Evolutionary conservation across 2,888 invertebrate genomes (phyloP).

Genomic region (Heliconius charithonia): DNA sequence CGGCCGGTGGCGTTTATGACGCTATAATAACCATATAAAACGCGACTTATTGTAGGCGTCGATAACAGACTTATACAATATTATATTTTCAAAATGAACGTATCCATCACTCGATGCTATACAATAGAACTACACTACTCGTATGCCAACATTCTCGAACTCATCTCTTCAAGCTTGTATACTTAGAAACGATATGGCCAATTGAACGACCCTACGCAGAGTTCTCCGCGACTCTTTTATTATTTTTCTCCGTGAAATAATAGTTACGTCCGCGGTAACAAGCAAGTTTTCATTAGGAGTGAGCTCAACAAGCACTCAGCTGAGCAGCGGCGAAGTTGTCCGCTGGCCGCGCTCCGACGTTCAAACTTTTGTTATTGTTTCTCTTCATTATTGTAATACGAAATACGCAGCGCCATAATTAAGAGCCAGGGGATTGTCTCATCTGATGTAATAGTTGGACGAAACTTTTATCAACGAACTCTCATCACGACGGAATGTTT

Average conservation of each 20-base stretch:
- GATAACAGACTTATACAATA: slow-evolving; percentile 80
- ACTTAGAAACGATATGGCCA: slow-evolving; percentile 30
- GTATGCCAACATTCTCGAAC: slow-evolving; percentile 55
- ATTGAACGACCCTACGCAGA: slow-evolving; percentile 48
- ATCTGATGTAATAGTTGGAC: slow-evolving; percentile 73
- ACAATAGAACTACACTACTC: slow-evolving; percentile 52
- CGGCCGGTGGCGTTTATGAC: slow-evolving; percentile 82
- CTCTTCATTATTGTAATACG: slow-evolving; percentile 82
- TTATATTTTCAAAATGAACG: slow-evolving; percentile 57
- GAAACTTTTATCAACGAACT: slow-evolving; percentile 73
- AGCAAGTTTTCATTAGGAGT: slow-evolving; percentile 79
- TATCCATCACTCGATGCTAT: slow-evolving; percentile 6
- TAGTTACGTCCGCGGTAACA: slow-evolving; percentile 71
- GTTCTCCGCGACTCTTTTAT: slow-evolving; percentile 57
- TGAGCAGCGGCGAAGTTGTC: slow-evolving; percentile 74
- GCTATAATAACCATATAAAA: slow-evolving; percentile 84
- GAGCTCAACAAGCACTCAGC: slow-evolving; percentile 78
- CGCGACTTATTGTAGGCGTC: slow-evolving; percentile 83
- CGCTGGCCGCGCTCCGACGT: slow-evolving; percentile 69
- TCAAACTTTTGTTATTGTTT: slow-evolving; percentile 83
- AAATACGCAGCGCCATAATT: slow-evolving; percentile 80
- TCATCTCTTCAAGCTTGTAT: slow-evolving; percentile 43
- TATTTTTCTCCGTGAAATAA: slow-evolving; percentile 65
- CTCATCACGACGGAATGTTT: slow-evolving; percentile 71
- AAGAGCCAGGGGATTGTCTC: slow-evolving; percentile 77